Evolutionary conservation across 2,888 invertebrate genomes (phyloP), one percentile per base, ranked within the genome.

Genomic region (Schrankia costaestrigalis): DNA sequence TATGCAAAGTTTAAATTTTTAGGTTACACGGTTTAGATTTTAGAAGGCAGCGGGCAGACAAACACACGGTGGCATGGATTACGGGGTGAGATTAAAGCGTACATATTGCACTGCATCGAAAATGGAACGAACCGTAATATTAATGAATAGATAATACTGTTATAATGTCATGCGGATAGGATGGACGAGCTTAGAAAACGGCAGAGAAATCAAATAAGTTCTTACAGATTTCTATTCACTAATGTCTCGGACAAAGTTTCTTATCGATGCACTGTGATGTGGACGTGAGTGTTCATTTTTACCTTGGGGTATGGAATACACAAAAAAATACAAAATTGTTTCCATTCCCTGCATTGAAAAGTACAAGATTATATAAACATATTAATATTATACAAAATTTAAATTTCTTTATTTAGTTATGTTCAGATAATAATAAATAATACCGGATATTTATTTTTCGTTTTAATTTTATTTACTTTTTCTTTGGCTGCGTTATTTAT

Each of bases 1-100:
- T 34, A 34, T 39, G 29, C 26, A 28, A 39, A 39, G 33, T 34
- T 39, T 39, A 39, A 26, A 39, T 39, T 39, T 39, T 34, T 39
- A 39, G 38, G 38, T 39, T 25, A 34, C 38, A 39, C 38, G 33
- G 33, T 39, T 39, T 39, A 39, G 38, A 39, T 39, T 23, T 39
- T 39, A 39, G 38, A 39, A 14, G 33, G 30, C 30, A 30, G 30
- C 33, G 30, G 33, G 38, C 26, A 34, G 38, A 34, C 30, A 12
- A 30, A 23, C 30, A 23, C 8, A 26, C 14, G 29, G 17, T 30
- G 29, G 23, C 38, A 33, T 18, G 26, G 26, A 39, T 26, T n/a
- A 39, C 18, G 26, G 38, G 38, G 38, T 39, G 38, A 39, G 38
- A 38, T 26, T 33, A 15, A 26, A 30, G 26, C 21, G 23, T 17